These are phyloP conservation scores for Mythimna loreyi DNA, from an alignment of 2,888 invertebrate genomes.

Conservation along the genomic window DNA sequence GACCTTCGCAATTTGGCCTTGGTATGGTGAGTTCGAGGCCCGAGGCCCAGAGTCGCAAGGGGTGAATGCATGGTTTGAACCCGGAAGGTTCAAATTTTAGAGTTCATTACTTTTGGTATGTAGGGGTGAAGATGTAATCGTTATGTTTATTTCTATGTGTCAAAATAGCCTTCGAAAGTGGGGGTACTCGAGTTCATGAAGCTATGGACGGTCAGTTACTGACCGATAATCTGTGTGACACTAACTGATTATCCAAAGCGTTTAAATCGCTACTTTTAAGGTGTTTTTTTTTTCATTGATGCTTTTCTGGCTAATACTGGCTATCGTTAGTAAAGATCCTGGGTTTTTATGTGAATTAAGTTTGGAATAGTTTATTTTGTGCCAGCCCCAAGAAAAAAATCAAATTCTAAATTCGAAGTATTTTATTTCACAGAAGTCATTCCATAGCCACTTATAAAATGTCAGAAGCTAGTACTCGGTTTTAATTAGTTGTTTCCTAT, in stretches of 20 bases:
- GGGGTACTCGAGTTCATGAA: background rate
- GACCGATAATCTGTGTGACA: background rate
- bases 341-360: background rate
- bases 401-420: too few species aligned
- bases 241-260: too few species aligned
- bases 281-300: background rate
- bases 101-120: constrained; percentile 30
- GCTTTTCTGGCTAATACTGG: background rate
- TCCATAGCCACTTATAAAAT: too few species aligned
- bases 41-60: constrained; percentile 50
- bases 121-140: constrained; percentile 8
- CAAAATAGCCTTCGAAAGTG: background rate
- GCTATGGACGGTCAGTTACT: background rate
- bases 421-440: too few species aligned
- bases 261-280: too few species aligned
- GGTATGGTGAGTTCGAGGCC: constrained; percentile 57
- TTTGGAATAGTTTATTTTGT: background rate
- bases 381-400: too few species aligned
- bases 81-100: constrained; percentile 42
- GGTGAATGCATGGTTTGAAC: constrained; percentile 54
- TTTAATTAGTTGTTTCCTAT: too few species aligned
- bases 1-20: constrained; percentile 62
- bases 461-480: too few species aligned
- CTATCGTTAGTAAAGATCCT: background rate
- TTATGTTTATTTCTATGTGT: background rate